Conservation (phyloP, 2,797 vertebrate genomes). For the Halcyon leucocephala region DNA sequence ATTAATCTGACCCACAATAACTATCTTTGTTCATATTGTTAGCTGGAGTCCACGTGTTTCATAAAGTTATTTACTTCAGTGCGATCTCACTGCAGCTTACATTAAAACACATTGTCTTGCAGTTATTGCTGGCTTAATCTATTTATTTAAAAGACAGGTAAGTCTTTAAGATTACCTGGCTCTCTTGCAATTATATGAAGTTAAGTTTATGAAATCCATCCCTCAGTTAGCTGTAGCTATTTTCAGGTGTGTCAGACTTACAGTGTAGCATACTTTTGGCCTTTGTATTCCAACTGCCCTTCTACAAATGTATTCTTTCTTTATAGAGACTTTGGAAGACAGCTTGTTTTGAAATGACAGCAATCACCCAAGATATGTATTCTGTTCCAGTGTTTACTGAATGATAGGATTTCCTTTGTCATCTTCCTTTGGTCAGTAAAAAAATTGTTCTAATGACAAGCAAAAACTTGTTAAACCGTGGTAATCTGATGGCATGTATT, state of each 20-base stretch:
- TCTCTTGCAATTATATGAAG: neutral
- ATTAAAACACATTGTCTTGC: neutral
- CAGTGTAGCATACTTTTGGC: neutral
- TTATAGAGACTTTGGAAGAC: neutral
- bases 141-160: neutral
- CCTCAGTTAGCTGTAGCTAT: neutral
- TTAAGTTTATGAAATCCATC: neutral
- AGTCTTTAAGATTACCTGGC: neutral
- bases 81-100: neutral
- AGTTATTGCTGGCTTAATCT: neutral
- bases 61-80: neutral
- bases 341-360: neutral
- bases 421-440: neutral
- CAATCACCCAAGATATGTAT: neutral
- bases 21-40: neutral
- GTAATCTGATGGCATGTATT: neutral
- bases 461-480: neutral
- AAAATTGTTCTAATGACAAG: neutral
- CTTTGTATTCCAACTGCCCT: neutral
- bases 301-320: neutral
- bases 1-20: neutral
- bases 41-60: neutral
- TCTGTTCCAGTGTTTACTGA: neutral
- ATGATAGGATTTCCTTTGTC: neutral
- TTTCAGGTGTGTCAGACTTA: neutral